Evolutionary conservation across 2,113 vertebrate genomes (phyloP), one percentile per base, ranked within the genome.

Genomic region (Mirza zaza): DNA sequence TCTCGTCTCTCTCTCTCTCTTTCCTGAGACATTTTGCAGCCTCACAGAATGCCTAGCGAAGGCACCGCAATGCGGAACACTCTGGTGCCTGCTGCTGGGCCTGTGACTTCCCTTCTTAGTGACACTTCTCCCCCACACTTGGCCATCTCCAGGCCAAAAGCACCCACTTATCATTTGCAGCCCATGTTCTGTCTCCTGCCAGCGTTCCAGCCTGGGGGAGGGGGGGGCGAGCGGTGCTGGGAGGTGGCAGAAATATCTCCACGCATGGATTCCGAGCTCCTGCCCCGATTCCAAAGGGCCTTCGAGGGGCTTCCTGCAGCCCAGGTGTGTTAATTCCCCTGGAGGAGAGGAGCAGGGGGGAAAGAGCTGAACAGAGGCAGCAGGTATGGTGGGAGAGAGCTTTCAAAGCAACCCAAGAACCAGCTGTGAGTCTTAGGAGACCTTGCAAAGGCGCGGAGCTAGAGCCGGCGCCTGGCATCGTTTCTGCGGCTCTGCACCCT

Each of bases 121-220:
- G 95, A 87, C 39, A 63, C 86, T 90, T 71, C 75, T 84, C 98
- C 95, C 96, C 85, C 96, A 48, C 55, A 68, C 86, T 90, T 77
- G 89, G 95, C 98, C 95, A 90, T 42, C 96, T 83, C 34, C 8
- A 25, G 96, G 87, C 97, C 93, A 79, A 32, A 73, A 87, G 96
- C 93, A 97, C 96, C 97, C 97, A 97, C 97, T 96, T 97, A 82
- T 93, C 96, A 95, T 97, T 94, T 95, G 89, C 95, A 95, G 96
- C 95, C 96, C 45, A 2, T 87, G 82, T 90, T 97, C 93, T 83
- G n/a, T 94, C 95, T 71, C 91, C 95, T 94, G 95, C 94, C 85
- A 59, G 94, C 32, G 73, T 93, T 70, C 75, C 95, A 83, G 91
- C 59, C 80, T 89, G 75, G 94, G 88, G 90, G 83, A 61, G 25